A percentile compares a stretch with the other conserved stretches of the same genome.
Conservation (phyloP, 1,140 invertebrate genomes). For the Schlechtendalia chinensis region DNA sequence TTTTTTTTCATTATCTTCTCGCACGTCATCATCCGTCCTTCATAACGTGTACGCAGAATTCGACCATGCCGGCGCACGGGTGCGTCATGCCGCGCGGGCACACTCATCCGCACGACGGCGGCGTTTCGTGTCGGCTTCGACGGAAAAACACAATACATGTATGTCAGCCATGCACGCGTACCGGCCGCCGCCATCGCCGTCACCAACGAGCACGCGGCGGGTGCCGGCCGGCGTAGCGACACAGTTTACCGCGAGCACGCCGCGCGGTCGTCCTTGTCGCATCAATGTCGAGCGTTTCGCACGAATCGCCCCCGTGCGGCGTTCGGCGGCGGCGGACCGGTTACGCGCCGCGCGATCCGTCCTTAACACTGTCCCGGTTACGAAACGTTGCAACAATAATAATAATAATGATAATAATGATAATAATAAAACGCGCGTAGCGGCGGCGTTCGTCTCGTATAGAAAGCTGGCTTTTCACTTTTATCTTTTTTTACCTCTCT, state of each 20-base stretch:
- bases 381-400: conserved; percentile 16
- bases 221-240: conserved; percentile 35
- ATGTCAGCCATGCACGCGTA: neutral
- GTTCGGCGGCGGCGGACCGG: neutral
- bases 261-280: conserved; percentile 26
- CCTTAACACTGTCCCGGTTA: conserved; percentile 48
- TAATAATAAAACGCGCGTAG: neutral
- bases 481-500: conserved; percentile 2
- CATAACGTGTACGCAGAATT: no score
- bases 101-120: neutral
- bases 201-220: no score
- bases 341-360: conserved; percentile 4
- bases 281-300: conserved; percentile 47
- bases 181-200: no score
- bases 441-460: neutral
- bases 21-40: no score
- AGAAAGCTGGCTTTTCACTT: conserved; percentile 48
- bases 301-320: neutral
- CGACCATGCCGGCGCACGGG: no score
- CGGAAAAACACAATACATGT: no score
- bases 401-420: no score
- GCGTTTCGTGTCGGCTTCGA: neutral
- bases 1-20: no score
- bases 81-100: neutral
- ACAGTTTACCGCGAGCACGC: conserved; percentile 20